phyloP scores from a whole-genome alignment of 2,888 invertebrate species.

The Cataglyphis albicans region DNA sequence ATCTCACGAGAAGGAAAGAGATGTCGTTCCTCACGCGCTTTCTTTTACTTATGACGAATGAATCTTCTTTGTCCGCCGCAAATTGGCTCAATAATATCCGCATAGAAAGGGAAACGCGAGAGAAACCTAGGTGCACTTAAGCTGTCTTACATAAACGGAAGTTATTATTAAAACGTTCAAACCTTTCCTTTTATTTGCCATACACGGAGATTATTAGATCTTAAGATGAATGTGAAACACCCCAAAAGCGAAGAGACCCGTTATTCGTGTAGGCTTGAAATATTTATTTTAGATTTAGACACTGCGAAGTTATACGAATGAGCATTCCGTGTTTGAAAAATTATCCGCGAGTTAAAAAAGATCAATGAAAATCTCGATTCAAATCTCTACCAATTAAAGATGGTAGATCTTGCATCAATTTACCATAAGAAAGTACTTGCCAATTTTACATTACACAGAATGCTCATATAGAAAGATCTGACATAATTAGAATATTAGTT shows the following conservation, averaged over 20 bases:
- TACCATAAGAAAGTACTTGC: conserved; percentile 4
- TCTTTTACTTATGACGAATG: neutral
- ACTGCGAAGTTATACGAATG: conserved; percentile 20
- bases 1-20: conserved; percentile 1
- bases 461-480: conserved; percentile 41
- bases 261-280: conserved; percentile 45
- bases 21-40: neutral
- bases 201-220: conserved; percentile 50
- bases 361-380: neutral
- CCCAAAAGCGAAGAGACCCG: conserved; percentile 10
- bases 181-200: conserved; percentile 51
- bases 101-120: conserved; percentile 11
- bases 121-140: neutral
- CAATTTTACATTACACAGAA: conserved; percentile 20
- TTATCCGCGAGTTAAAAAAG: neutral
- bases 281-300: conserved; percentile 67
- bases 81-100: neutral
- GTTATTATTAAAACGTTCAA: conserved; percentile 8
- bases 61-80: neutral
- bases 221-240: conserved; percentile 49
- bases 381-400: neutral
- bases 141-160: conserved; percentile 19
- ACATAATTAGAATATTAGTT: conserved; percentile 55
- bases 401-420: neutral
- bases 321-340: conserved; percentile 37